These are phyloP conservation scores for Drosophila nikananu DNA, from an alignment of 1,140 invertebrate genomes.

Conservation along the genomic window DNA sequence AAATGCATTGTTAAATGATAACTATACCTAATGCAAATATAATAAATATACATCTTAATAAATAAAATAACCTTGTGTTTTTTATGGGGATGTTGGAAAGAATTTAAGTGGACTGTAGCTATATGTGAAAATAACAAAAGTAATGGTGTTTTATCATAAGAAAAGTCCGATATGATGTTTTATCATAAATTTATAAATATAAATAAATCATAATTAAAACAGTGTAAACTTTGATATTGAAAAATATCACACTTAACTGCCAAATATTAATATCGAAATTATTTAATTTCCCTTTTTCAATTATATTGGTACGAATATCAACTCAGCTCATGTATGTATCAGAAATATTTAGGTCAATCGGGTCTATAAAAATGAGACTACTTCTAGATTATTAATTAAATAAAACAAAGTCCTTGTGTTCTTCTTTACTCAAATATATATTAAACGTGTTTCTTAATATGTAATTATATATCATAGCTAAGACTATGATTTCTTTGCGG, in stretches of 20 bases:
- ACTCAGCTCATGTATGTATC: too few species aligned
- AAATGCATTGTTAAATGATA: constrained; percentile 76
- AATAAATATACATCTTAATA: constrained; percentile 82
- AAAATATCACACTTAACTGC: too few species aligned
- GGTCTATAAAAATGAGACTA: too few species aligned
- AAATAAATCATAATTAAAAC: too few species aligned
- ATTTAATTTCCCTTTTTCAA: too few species aligned
- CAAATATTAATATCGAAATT: too few species aligned
- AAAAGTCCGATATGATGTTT: too few species aligned
- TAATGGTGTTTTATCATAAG: not conserved
- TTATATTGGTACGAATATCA: too few species aligned
- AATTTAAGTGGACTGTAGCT: not conserved
- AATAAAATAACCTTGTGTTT: constrained; percentile 23
- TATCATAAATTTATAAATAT: too few species aligned
- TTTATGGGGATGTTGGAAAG: not conserved
- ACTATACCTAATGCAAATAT: constrained; percentile 68
- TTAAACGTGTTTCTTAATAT: constrained; percentile 2
- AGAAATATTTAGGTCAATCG: too few species aligned
- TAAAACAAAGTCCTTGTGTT: constrained; percentile 3
- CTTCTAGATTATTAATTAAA: not conserved
- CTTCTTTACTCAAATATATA: constrained; percentile 1
- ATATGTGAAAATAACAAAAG: not conserved
- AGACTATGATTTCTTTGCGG: not conserved
- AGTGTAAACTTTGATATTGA: too few species aligned
- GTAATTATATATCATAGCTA: not conserved